Evolutionary conservation across 1,140 invertebrate genomes (phyloP).

Genomic region (Zaprionus vittiger): DNA sequence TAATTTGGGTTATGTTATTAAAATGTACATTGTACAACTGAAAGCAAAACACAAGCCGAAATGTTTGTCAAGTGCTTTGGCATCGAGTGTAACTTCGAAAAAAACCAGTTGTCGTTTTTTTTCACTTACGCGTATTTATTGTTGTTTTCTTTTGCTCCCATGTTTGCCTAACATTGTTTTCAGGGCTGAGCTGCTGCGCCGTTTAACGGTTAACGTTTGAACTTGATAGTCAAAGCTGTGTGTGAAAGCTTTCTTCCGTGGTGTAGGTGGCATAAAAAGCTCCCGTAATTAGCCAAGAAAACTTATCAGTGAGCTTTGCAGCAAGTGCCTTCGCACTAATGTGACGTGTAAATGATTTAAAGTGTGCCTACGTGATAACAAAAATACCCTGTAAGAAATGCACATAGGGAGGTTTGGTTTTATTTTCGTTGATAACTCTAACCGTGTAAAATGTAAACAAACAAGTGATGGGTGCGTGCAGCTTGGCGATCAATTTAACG

Average conservation of each 20-base stretch:
- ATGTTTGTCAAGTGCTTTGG: slow-evolving; percentile 43
- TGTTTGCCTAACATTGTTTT: slow-evolving; percentile 73
- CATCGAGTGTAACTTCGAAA: slow-evolving; percentile 21
- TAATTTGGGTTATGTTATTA: slow-evolving; percentile 70
- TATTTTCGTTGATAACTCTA: neutral
- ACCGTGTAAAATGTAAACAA: neutral
- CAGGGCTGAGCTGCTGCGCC: slow-evolving; percentile 61
- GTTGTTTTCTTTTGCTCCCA: slow-evolving; percentile 20
- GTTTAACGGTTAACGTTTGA: slow-evolving; percentile 7
- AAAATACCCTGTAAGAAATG: neutral
- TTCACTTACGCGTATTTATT: slow-evolving; percentile 19
- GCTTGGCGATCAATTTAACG: neutral
- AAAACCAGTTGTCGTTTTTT: slow-evolving; percentile 69
- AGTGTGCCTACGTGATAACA: neutral
- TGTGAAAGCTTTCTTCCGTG: slow-evolving; percentile 32
- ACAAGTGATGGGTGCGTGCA: neutral
- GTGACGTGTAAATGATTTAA: neutral
- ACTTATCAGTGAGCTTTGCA: neutral
- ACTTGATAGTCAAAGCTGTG: slow-evolving; percentile 29
- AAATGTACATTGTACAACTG: slow-evolving; percentile 39
- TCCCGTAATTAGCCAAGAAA: neutral
- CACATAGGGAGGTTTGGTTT: neutral
- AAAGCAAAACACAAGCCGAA: slow-evolving; percentile 49
- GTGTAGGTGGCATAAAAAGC: neutral
- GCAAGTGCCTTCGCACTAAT: neutral